These are phyloP conservation scores for Phalanger gymnotis DNA, from an alignment of 2,797 vertebrate species.

Conservation along the genomic window DNA sequence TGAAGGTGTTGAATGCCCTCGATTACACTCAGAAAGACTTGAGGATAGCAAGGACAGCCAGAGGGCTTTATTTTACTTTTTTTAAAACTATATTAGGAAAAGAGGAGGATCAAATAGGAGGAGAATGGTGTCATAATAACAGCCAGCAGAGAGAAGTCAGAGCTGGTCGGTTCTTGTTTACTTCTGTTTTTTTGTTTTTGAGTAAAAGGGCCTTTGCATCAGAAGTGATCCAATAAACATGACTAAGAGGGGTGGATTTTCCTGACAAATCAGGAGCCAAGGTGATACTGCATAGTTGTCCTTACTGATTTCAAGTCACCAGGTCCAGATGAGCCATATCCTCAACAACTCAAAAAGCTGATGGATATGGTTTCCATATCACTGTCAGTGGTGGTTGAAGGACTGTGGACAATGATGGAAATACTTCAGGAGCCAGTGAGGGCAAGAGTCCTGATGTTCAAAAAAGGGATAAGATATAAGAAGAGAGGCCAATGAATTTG, in stretches of 20 bases:
- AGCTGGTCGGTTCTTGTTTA: background rate
- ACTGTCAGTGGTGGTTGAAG: background rate
- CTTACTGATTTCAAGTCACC: background rate
- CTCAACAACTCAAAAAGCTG: background rate
- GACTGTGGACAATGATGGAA: background rate
- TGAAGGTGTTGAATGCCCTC: background rate
- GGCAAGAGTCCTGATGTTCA: background rate
- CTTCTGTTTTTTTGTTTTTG: background rate
- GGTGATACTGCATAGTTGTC: background rate
- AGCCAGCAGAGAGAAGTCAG: background rate
- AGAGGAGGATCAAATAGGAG: background rate
- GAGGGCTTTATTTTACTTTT: background rate
- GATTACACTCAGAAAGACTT: background rate
- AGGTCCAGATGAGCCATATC: background rate
- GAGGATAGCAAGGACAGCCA: background rate
- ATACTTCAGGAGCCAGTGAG: background rate
- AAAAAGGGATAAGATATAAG: background rate
- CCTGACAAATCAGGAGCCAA: background rate
- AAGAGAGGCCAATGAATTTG: background rate
- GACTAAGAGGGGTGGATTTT: background rate
- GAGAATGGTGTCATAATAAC: background rate
- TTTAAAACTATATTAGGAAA: background rate
- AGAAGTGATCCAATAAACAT: background rate
- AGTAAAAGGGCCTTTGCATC: background rate
- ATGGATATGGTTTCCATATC: background rate